Percentiles rank a stretch among this genome's conserved stretches.
phyloP scores from a whole-genome alignment of 1,140 invertebrate species.

The Vanessa tameamea region DNA sequence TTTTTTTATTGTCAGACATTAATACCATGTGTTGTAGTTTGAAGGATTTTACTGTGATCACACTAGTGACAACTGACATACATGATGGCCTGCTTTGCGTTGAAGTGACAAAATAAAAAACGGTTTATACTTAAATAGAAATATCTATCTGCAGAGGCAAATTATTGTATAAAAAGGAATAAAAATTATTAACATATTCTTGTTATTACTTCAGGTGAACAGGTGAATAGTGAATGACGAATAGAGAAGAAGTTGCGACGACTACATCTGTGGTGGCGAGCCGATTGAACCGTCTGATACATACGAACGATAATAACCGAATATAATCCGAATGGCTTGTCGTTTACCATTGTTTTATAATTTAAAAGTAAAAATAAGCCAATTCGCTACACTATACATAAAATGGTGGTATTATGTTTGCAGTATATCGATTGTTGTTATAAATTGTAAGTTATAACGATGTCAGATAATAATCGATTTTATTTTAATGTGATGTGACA shows the following conservation, averaged over 20 bases:
- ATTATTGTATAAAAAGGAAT: too few species aligned
- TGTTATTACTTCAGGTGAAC: conserved; percentile 56
- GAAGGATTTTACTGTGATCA: too few species aligned
- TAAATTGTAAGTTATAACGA: too few species aligned
- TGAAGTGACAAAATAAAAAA: too few species aligned
- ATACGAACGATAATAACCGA: neutral
- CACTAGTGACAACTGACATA: too few species aligned
- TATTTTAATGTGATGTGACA: neutral
- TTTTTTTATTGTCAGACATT: too few species aligned
- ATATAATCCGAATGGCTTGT: neutral
- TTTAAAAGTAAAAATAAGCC: neutral
- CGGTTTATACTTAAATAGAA: too few species aligned
- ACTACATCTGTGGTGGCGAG: conserved; percentile 62
- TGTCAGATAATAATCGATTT: neutral
- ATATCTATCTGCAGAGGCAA: too few species aligned
- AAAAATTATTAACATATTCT: neutral
- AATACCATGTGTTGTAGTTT: too few species aligned
- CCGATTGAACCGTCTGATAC: conserved; percentile 28
- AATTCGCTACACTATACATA: neutral
- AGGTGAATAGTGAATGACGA: conserved; percentile 64
- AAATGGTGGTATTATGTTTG: neutral
- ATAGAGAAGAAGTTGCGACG: conserved; percentile 48
- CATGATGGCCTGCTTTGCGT: too few species aligned
- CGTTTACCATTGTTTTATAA: neutral
- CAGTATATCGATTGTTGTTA: neutral